Conservation (phyloP, 2,888 invertebrate genomes). For the Amphipoea oculea region DNA sequence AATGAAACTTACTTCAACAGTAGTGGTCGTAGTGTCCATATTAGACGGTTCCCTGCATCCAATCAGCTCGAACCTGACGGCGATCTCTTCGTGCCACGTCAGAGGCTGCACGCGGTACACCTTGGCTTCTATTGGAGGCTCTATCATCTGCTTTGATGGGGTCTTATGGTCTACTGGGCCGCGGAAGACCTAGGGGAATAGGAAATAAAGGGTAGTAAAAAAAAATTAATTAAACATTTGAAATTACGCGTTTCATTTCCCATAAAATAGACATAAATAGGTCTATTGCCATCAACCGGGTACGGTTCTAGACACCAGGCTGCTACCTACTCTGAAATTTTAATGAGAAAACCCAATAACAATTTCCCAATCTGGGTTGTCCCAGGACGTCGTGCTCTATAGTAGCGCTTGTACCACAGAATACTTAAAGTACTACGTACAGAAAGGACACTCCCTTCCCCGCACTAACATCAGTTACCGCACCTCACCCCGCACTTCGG, state of each 20-base stretch:
- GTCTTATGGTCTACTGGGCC: constrained; percentile 92
- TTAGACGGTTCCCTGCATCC: constrained; percentile 90
- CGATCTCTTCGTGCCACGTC: constrained; percentile 93
- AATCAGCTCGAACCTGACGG: constrained; percentile 93
- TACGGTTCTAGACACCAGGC: too few relatives aligned
- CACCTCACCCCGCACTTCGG: too few relatives aligned
- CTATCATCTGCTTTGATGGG: constrained; percentile 92
- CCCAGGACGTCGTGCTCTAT: too few relatives aligned
- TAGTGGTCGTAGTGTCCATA: constrained; percentile 52
- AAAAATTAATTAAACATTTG: too few relatives aligned
- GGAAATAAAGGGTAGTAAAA: too few relatives aligned
- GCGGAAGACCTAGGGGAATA: constrained; percentile 91
- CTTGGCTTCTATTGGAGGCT: constrained; percentile 94
- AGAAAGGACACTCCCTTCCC: too few relatives aligned
- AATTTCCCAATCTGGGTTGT: too few relatives aligned
- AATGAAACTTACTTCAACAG: neutral
- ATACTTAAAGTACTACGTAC: too few relatives aligned
- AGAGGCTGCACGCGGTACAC: constrained; percentile 93
- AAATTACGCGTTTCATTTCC: too few relatives aligned
- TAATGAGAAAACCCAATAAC: neutral
- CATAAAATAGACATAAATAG: too few relatives aligned
- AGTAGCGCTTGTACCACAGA: too few relatives aligned
- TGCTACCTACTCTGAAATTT: neutral
- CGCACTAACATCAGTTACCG: too few relatives aligned
- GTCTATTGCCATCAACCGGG: neutral